Evolutionary conservation across 64 coral and sea anemone genomes (phyloP).

Genomic region (Actinia equina): DNA sequence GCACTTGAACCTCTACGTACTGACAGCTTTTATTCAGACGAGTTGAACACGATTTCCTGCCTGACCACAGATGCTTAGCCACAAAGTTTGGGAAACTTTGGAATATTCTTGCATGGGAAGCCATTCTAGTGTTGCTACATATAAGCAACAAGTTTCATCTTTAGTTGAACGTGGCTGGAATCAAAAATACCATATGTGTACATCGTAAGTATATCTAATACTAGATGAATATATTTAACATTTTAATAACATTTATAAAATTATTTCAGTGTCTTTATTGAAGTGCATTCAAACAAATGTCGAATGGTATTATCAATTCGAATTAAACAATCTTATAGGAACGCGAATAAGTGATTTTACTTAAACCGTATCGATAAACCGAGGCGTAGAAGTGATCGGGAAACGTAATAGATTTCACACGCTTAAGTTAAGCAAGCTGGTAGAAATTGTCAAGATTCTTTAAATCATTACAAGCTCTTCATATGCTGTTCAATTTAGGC

Average conservation of each 20-base stretch:
- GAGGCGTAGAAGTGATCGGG: background rate
- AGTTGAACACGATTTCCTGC: background rate
- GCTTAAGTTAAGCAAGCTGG: background rate
- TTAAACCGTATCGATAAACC: background rate
- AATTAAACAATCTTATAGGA: background rate
- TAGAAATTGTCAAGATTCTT: background rate
- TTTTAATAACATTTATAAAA: background rate
- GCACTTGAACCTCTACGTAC: background rate
- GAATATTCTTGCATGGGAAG: background rate
- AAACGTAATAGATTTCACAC: background rate
- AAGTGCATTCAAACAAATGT: background rate
- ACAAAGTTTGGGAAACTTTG: constrained; percentile 5
- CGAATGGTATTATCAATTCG: background rate
- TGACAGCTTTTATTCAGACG: background rate
- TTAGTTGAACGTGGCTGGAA: background rate
- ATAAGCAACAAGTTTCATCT: background rate
- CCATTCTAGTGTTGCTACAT: background rate
- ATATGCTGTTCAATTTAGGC: background rate
- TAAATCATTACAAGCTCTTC: background rate
- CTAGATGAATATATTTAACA: background rate
- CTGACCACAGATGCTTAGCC: background rate
- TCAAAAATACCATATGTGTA: background rate
- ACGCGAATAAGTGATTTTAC: background rate
- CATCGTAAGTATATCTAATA: background rate
- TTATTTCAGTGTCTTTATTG: background rate